A percentile compares a stretch with the other conserved stretches of the same genome.
Conservation (phyloP, 2,113 vertebrate genomes). For the Pseudorasbora parva region DNA sequence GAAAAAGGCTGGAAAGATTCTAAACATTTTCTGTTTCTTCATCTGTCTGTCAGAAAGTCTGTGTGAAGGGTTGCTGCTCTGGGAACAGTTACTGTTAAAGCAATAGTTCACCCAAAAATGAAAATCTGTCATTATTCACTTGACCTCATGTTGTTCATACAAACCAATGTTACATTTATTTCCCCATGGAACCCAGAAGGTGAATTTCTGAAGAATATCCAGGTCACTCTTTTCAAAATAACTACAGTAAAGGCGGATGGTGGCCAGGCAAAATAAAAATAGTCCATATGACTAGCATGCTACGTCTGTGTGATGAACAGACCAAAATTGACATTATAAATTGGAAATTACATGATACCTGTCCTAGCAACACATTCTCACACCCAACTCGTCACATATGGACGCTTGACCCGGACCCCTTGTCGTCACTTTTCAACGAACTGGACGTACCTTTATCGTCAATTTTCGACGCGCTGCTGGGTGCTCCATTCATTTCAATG, state of each 20-base stretch:
- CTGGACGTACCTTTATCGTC: too few species aligned
- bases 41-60: constrained; percentile 19
- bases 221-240: background rate
- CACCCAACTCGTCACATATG: too few species aligned
- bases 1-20: background rate
- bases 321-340: too few species aligned
- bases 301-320: background rate
- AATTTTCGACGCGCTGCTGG: too few species aligned
- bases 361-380: too few species aligned
- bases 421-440: too few species aligned
- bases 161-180: background rate
- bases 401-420: too few species aligned
- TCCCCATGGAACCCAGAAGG: background rate
- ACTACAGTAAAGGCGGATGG: background rate
- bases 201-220: constrained; percentile 5
- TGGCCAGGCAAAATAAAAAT: background rate
- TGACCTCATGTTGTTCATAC: background rate
- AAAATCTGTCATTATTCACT: constrained; percentile 10
- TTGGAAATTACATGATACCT: background rate
- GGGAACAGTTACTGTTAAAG: constrained; percentile 11
- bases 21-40: constrained; percentile 6
- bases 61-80: constrained; percentile 16
- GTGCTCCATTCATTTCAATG: too few species aligned
- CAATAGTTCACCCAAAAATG: background rate
- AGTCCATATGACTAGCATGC: background rate